Percentiles rank a stretch among this genome's conserved stretches.
Evolutionary conservation across 2,888 invertebrate genomes (phyloP).

Genomic region (Chloroclysta siterata): DNA sequence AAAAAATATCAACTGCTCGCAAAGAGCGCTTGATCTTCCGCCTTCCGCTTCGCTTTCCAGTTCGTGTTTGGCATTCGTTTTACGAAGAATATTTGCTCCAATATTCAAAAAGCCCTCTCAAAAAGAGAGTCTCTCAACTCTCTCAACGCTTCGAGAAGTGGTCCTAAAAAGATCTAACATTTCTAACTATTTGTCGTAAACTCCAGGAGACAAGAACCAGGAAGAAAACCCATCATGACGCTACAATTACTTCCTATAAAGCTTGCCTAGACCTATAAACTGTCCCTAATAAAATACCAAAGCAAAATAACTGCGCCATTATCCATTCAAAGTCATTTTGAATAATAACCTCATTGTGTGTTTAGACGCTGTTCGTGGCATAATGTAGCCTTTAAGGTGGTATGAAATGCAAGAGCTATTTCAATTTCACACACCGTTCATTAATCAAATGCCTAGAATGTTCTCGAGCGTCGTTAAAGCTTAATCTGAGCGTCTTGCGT

Average conservation of each 20-base stretch:
- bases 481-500: slow-evolving; percentile 7
- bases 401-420: slow-evolving; percentile 51
- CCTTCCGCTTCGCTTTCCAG: too few relatives aligned
- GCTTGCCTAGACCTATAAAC: slow-evolving; percentile 13
- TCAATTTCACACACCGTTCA: slow-evolving; percentile 67
- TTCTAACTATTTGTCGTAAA: too few relatives aligned
- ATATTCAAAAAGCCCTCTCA: too few relatives aligned
- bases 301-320: slow-evolving; percentile 30
- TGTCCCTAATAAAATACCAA: slow-evolving; percentile 28
- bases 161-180: too few relatives aligned
- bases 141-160: too few relatives aligned
- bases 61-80: too few relatives aligned
- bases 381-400: slow-evolving; percentile 41
- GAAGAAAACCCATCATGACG: slow-evolving; percentile 16
- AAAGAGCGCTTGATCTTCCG: too few relatives aligned
- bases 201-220: slow-evolving; percentile 7
- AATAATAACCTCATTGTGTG: slow-evolving; percentile 44
- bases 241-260: slow-evolving; percentile 27
- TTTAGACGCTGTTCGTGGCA: slow-evolving; percentile 41
- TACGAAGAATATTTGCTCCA: too few relatives aligned
- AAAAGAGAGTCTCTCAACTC: too few relatives aligned
- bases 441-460: slow-evolving; percentile 60
- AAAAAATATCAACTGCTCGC: too few relatives aligned
- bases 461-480: slow-evolving; percentile 25
- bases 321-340: slow-evolving; percentile 39